A percentile compares a stretch with the other conserved stretches of the same genome.
These are phyloP conservation scores for Sipha maydis DNA, from an alignment of 2,888 invertebrate species.

Conservation along the genomic window DNA sequence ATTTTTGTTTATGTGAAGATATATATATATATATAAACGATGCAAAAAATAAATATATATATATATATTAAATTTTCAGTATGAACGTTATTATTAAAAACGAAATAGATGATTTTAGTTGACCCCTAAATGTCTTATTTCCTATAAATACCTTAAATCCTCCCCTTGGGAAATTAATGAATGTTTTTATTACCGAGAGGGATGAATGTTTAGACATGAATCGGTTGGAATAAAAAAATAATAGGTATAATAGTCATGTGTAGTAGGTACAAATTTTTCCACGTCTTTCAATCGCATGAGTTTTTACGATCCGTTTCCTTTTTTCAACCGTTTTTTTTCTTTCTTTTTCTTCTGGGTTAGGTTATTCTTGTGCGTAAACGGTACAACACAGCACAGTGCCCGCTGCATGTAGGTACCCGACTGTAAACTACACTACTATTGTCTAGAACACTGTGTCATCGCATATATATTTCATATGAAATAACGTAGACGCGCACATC, in stretches of 20 bases:
- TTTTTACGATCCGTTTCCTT: not conserved
- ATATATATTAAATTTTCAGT: conserved; percentile 31
- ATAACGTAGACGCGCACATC: no score
- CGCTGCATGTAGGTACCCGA: no score
- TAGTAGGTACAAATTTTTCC: not conserved
- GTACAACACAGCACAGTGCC: no score
- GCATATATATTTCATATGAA: no score
- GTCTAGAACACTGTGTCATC: no score
- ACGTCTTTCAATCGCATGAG: not conserved
- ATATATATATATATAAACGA: no score
- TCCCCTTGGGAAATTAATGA: conserved; percentile 34
- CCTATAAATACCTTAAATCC: conserved; percentile 21
- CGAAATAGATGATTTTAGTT: not conserved
- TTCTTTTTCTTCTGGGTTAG: no score
- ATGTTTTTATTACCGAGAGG: conserved; percentile 6
- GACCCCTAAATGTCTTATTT: conserved; percentile 47
- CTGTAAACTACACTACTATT: no score
- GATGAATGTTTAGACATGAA: conserved; percentile 10
- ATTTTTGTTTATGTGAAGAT: conserved; percentile 26
- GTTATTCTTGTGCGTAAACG: no score
- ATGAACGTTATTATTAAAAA: conserved; percentile 10
- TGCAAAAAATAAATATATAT: not conserved
- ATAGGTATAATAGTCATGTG: not conserved
- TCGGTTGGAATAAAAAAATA: conserved; percentile 14
- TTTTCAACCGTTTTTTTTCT: not conserved